Conservation (phyloP, 2,113 vertebrate genomes). For the Rhynchomys soricoides region DNA sequence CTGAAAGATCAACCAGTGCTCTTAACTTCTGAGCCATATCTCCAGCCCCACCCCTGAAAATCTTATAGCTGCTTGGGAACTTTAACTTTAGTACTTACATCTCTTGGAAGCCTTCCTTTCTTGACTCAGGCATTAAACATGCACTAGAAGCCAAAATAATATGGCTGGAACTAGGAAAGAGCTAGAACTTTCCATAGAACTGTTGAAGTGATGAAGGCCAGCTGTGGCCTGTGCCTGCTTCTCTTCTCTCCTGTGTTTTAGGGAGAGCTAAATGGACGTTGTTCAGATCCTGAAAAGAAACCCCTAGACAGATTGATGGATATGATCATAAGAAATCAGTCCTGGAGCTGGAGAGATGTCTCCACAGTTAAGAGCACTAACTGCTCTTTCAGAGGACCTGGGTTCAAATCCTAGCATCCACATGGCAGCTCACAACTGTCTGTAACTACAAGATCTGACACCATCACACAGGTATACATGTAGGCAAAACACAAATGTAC, state of each 20-base stretch:
- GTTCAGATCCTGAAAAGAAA: slow-evolving; percentile 6
- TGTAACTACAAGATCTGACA: no score
- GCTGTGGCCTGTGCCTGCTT: background rate
- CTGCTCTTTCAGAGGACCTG: no score
- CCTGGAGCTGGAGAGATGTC: no score
- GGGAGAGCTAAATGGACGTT: background rate
- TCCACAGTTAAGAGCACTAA: no score
- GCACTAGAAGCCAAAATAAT: background rate
- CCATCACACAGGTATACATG: no score
- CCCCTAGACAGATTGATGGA: background rate
- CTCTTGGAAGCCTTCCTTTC: slow-evolving; percentile 11
- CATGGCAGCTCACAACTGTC: no score
- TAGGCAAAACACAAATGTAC: no score
- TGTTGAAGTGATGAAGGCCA: background rate
- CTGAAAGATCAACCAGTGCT: background rate
- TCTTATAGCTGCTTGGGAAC: background rate
- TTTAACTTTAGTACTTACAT: background rate
- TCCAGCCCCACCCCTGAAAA: background rate
- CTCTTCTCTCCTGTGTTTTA: background rate
- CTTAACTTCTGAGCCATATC: background rate
- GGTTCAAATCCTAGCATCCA: no score
- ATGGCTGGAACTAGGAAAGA: background rate
- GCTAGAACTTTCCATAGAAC: background rate
- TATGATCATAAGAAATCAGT: background rate
- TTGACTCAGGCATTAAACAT: background rate